A percentile compares a stretch with the other conserved stretches of the same genome.
phyloP scores from a whole-genome alignment of 2,113 vertebrate species.

The Psittacara wagleri region DNA sequence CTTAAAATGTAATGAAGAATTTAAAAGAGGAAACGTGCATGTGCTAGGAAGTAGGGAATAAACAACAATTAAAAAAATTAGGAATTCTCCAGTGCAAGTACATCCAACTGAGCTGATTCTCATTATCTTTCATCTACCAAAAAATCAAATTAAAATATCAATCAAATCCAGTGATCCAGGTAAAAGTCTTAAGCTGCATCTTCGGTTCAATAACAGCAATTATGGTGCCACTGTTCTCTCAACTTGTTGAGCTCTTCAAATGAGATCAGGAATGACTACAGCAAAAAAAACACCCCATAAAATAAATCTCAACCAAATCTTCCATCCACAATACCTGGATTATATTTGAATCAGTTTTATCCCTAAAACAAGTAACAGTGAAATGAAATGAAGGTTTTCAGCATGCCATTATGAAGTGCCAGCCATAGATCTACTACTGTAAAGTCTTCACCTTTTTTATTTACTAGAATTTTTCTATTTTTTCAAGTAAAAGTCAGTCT shows the following conservation, averaged over 20 bases:
- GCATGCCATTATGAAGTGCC: not conserved
- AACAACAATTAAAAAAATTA: not conserved
- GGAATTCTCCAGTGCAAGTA: not conserved
- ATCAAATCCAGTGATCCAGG: constrained; percentile 11
- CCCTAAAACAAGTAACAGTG: not conserved
- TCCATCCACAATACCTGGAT: not conserved
- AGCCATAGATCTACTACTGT: not conserved
- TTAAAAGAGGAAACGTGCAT: not conserved
- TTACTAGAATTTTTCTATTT: not conserved
- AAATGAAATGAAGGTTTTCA: not conserved
- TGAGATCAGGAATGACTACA: not conserved
- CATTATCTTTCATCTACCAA: constrained; percentile 21
- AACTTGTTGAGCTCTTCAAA: not conserved
- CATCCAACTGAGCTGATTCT: not conserved
- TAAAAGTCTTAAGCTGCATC: constrained; percentile 30
- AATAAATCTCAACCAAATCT: not conserved
- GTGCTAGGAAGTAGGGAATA: not conserved
- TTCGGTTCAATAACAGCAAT: constrained; percentile 18
- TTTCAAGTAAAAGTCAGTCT: not conserved
- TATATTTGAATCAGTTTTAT: not conserved
- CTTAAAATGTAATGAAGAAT: not conserved
- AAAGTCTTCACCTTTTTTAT: not conserved
- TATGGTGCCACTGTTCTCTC: not conserved
- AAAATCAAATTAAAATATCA: constrained; percentile 41
- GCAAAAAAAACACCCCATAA: not conserved